These are phyloP conservation scores for Hetaerina americana DNA, from an alignment of 1,140 invertebrate species.

Conservation along the genomic window DNA sequence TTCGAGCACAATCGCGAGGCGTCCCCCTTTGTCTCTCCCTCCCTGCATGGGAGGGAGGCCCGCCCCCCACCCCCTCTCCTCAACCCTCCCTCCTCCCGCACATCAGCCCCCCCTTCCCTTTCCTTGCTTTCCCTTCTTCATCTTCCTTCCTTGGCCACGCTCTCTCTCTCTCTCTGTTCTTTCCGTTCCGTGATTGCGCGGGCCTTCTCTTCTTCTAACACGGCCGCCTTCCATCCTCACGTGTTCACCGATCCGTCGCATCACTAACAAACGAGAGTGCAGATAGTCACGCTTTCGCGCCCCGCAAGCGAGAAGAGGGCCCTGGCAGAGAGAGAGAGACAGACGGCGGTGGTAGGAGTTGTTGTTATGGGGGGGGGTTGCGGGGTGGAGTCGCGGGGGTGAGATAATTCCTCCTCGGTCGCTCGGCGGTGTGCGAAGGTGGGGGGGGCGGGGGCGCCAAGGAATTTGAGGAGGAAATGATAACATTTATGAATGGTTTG, in stretches of 20 bases:
- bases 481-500: no score
- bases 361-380: no score
- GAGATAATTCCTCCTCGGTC: no score
- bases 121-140: not conserved
- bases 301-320: not conserved
- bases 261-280: not conserved
- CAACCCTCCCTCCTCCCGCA: not conserved
- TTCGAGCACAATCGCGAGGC: no score
- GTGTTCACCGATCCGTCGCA: not conserved
- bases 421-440: no score
- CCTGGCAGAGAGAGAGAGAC: no score
- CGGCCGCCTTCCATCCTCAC: not conserved
- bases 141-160: not conserved
- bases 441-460: no score
- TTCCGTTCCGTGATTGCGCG: not conserved
- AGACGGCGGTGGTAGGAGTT: no score
- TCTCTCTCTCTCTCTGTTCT: not conserved
- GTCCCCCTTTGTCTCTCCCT: no score
- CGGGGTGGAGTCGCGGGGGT: no score
- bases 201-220: not conserved
- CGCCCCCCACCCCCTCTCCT: not conserved
- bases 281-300: not conserved
- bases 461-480: no score
- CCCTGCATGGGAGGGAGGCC: no score
- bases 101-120: not conserved